Conservation (phyloP, 2,888 invertebrate genomes). For the Drosophila emarginata region DNA sequence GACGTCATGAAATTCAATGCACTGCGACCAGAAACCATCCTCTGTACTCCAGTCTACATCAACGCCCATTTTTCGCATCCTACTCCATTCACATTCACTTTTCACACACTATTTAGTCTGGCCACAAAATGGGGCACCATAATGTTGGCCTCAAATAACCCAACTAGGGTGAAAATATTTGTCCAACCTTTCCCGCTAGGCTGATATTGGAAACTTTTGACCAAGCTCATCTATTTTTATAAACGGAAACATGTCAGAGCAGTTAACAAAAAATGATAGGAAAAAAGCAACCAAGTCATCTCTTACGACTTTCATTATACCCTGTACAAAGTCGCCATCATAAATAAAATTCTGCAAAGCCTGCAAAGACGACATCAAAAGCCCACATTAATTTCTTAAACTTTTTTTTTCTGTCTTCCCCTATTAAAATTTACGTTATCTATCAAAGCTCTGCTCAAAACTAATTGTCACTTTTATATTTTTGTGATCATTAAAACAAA, state of each 20-base stretch:
- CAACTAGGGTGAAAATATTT: slow-evolving; percentile 17
- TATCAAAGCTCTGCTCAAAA: too few relatives aligned
- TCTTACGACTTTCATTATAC: too few relatives aligned
- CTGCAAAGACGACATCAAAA: too few relatives aligned
- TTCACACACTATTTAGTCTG: slow-evolving; percentile 15
- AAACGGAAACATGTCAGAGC: neutral
- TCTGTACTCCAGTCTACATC: too few relatives aligned
- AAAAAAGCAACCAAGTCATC: too few relatives aligned
- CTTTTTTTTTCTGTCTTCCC: too few relatives aligned
- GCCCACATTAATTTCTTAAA: too few relatives aligned
- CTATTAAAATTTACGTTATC: too few relatives aligned
- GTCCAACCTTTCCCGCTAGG: neutral
- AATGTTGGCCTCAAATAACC: slow-evolving; percentile 31
- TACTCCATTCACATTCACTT: neutral
- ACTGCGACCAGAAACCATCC: slow-evolving; percentile 26
- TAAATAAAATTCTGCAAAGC: too few relatives aligned
- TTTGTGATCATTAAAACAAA: too few relatives aligned
- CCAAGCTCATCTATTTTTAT: slow-evolving; percentile 44
- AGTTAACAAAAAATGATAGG: neutral
- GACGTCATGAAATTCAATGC: slow-evolving; percentile 77
- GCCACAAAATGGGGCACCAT: slow-evolving; percentile 37
- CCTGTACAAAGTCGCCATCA: too few relatives aligned
- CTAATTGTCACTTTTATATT: too few relatives aligned
- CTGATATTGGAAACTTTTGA: slow-evolving; percentile 56
- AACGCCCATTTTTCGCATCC: neutral